A percentile compares a stretch with the other conserved stretches of the same genome.
Conservation (phyloP, 2,888 invertebrate genomes). For the Syritta pipiens region DNA sequence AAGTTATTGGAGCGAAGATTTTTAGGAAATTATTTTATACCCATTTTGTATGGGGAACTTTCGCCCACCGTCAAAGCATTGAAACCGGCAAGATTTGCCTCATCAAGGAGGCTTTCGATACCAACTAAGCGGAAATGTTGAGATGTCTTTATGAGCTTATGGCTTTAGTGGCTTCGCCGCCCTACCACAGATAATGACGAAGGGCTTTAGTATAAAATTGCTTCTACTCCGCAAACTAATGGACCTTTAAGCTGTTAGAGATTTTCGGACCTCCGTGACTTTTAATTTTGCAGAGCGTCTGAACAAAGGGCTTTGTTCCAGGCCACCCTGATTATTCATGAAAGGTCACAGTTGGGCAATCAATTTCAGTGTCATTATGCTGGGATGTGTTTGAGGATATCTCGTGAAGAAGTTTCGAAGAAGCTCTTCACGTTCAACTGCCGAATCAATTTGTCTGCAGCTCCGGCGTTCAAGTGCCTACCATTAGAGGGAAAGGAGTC, state of each 20-base stretch:
- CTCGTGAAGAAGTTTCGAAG: not conserved
- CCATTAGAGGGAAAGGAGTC: not conserved
- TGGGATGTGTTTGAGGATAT: conserved; percentile 31
- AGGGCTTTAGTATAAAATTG: conserved; percentile 57
- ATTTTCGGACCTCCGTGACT: conserved; percentile 63
- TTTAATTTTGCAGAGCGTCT: conserved; percentile 52
- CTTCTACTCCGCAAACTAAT: conserved; percentile 58
- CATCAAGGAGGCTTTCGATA: conserved; percentile 51
- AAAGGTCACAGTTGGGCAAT: conserved; percentile 41
- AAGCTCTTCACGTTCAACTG: conserved; percentile 9
- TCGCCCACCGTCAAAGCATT: conserved; percentile 11
- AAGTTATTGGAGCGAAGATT: conserved; percentile 60
- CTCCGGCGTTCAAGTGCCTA: not conserved
- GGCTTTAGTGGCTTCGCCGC: conserved; percentile 66
- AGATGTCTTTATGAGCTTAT: conserved; percentile 68
- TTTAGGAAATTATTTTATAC: conserved; percentile 61
- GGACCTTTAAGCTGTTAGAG: conserved; percentile 59
- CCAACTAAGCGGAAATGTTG: conserved; percentile 68
- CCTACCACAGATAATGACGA: conserved; percentile 59
- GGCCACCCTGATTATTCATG: conserved; percentile 36
- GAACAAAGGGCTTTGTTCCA: conserved; percentile 47
- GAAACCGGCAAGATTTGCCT: conserved; percentile 10
- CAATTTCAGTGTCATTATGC: conserved; percentile 59
- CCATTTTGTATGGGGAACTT: conserved; percentile 45
- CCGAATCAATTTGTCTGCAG: conserved; percentile 39